Evolutionary conservation across 2,113 vertebrate genomes (phyloP).

Genomic region (Tricholaema leucomelas): DNA sequence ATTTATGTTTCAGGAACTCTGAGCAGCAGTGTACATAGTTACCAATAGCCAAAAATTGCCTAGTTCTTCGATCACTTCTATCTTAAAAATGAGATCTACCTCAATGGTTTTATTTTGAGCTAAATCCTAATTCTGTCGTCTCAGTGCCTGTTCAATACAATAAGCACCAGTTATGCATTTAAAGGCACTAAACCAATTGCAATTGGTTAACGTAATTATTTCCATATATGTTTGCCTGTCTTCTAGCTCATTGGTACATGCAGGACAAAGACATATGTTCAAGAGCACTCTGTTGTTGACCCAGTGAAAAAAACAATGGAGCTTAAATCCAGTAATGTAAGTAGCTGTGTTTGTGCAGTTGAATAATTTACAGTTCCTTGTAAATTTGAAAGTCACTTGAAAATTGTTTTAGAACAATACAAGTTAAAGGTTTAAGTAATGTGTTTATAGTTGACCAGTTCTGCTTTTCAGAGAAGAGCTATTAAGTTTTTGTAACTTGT

Average conservation of each 20-base stretch:
- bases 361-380: not conserved
- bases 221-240: not conserved
- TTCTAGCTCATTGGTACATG: constrained; percentile 88
- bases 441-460: not conserved
- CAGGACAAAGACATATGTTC: constrained; percentile 89
- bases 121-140: not conserved
- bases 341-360: constrained; percentile 48
- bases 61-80: not conserved
- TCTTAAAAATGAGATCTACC: not conserved
- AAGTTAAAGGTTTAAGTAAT: not conserved
- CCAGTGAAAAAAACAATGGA: constrained; percentile 87
- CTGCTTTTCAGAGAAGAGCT: not conserved
- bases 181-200: not conserved
- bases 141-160: not conserved
- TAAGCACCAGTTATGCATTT: not conserved
- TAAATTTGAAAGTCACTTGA: not conserved
- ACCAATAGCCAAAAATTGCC: not conserved
- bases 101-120: not conserved
- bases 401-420: not conserved
- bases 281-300: constrained; percentile 95
- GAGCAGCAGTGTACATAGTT: not conserved
- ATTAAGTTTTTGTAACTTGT: not conserved
- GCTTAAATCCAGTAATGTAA: constrained; percentile 93
- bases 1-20: fast-evolving
- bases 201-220: not conserved